Evolutionary conservation across 2,888 invertebrate species (phyloP).

Genomic region (Augochlorella aurata): DNA sequence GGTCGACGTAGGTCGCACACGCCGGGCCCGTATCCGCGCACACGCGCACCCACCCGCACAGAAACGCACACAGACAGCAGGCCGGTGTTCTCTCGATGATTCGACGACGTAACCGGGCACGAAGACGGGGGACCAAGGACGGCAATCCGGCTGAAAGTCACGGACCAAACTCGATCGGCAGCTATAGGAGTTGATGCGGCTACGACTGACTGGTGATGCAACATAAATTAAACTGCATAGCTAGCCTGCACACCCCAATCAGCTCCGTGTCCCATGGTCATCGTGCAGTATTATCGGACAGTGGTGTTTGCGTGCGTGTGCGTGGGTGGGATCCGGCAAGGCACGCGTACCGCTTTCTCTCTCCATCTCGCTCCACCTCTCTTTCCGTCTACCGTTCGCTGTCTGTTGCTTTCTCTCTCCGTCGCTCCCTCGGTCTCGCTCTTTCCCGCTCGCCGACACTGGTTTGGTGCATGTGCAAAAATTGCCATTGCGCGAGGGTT

Average conservation of each 20-base stretch:
- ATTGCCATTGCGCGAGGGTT: slow-evolving; percentile 72
- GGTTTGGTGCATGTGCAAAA: slow-evolving; percentile 65
- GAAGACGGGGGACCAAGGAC: slow-evolving; percentile 19
- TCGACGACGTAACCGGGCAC: slow-evolving; percentile 3
- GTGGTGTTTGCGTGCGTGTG: slow-evolving; percentile 62
- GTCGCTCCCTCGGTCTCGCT: slow-evolving; percentile 9
- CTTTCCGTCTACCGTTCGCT: not conserved
- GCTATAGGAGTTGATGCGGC: slow-evolving; percentile 61
- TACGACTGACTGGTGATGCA: slow-evolving; percentile 78
- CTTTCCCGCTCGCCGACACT: slow-evolving; percentile 19
- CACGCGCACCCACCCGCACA: slow-evolving; percentile 10
- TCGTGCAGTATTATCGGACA: slow-evolving; percentile 74
- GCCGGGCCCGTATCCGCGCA: not conserved
- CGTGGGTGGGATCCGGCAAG: slow-evolving; percentile 64
- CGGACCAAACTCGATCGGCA: slow-evolving; percentile 24
- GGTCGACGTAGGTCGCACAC: slow-evolving; percentile 32
- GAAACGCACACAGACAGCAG: not conserved
- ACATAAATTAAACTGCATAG: slow-evolving; percentile 79
- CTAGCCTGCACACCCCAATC: slow-evolving; percentile 76
- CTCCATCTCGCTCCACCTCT: too few relatives aligned
- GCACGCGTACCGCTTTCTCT: slow-evolving; percentile 44
- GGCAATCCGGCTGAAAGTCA: not conserved
- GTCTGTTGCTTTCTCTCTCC: not conserved
- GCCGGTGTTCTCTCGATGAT: not conserved
- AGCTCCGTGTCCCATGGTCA: slow-evolving; percentile 76